Base-by-base conservation (phyloP, 2,113 vertebrate genomes). In the Brachirus orientalis region DNA sequence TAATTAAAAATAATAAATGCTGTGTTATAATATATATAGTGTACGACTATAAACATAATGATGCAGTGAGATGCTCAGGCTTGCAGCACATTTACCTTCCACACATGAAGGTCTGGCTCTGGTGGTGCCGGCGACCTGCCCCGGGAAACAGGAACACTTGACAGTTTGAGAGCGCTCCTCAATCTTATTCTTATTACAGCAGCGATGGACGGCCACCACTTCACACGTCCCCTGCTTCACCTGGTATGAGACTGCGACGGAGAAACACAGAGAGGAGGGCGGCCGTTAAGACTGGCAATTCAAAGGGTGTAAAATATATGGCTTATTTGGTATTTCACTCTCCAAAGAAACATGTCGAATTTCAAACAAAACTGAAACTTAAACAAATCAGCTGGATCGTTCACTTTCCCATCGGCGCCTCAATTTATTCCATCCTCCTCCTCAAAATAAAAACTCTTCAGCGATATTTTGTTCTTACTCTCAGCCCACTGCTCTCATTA, bases 151-250 rank as follows among this genome's bases (percentile, higher is more conserved):
- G 70, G 98, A 98, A 54, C 97, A 99, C 88, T 98, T 99, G 88
- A 98, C 96, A 0, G 98, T 99, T 57, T 99, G 97, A 0, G 97
- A 99, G 1, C 95, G 94, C 67, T 99, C 97, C 77, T 99, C 98
- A 18, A 99, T 97, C 55, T 94, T 94, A 87, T 99, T 99, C 93
- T 96, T 99, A 82, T 98, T 99, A 90, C 96, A 99, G 92, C 98
- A 99, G 13, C 97, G 94, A 82, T 98, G 97, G 60, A 95, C 88
- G 0, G 96, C 96, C 36, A 99, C 96, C 6, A 99, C 97, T 66
- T 99, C 97, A 9, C 97, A 99, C 0, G 96, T 98, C 12, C 97
- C 98, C 81, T 98, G 96, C 83, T 96, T 97, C 75, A 97, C 96
- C 63, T 96, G 95, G 84, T 97, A 95, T 40, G 96, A 92, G 35